Evolutionary conservation across 2,888 invertebrate species (phyloP), one percentile per base, ranked within the genome.

Genomic region (Amblyteles armatorius): DNA sequence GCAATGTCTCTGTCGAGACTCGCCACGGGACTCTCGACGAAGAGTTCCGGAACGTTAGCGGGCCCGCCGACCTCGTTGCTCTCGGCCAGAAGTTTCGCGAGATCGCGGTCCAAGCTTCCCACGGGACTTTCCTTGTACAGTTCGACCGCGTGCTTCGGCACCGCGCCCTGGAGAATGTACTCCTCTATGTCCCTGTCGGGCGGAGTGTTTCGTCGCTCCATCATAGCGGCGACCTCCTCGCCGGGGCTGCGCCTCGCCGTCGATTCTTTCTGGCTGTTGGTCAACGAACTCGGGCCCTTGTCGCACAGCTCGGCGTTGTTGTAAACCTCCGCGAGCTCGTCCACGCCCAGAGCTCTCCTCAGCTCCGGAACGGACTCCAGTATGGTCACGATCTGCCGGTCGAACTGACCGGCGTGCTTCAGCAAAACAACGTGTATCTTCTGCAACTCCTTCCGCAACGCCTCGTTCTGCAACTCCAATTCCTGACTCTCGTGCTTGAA

Each of bases 401-500:
- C 96, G 92, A 96, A 96, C 89, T 96, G 96, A 0, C 96, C 96
- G 1, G 96, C 96, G 91, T 96, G 96, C 91, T 96, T 96, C 90
- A 96, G 93, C 85, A 96, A 93, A 63, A 96, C 92, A 85, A 95
- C 94, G 90, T 96, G 96, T 63, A 97, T 96, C 89, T 97, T 97
- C 92, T 97, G 97, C 94, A 98, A 96, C 94, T 98, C 97, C 89
- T 96, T 96, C 91, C 97, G 97, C 16, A 97, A 93, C 90, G 97
- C 97, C 19, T 96, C 96, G 86, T 98, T 96, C 92, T 97, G 97
- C 77, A 96, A 94, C 92, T 97, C 97, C 19, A 98, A 93, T 88
- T 98, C 97, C 89, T 96, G 96, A 91, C 96, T 97, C 90, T 98
- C 97, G 0, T 97, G 95, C 94, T 97, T 98, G 77, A 96, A 94